Percentiles rank a stretch among this genome's conserved stretches.
phyloP scores from a whole-genome alignment of 2,113 vertebrate species.

The Vulpes ferrilata region DNA sequence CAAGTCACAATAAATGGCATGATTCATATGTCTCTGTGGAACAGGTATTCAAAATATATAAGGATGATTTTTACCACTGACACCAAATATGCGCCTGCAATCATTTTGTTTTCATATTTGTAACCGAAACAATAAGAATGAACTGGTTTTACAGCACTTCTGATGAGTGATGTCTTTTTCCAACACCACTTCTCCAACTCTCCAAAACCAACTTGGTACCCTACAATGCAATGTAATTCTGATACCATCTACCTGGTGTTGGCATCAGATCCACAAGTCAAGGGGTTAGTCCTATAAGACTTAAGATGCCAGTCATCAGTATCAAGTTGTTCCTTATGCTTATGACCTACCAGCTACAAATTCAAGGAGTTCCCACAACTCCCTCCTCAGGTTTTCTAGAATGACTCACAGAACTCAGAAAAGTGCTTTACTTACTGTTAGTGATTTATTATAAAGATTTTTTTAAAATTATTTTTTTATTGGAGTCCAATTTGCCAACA shows the following conservation, averaged over 20 bases:
- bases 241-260: neutral
- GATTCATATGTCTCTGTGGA: neutral
- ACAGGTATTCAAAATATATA: neutral
- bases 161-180: neutral
- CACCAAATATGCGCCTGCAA: fast-evolving
- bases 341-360: neutral
- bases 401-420: neutral
- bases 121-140: neutral
- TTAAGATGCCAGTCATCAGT: neutral
- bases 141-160: neutral
- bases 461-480: too few species aligned
- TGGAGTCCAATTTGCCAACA: too few species aligned
- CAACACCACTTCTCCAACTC: neutral
- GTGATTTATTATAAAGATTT: neutral
- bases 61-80: neutral
- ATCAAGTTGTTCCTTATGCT: neutral
- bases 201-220: neutral
- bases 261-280: neutral
- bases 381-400: neutral
- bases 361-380: neutral
- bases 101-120: neutral
- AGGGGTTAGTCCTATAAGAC: neutral
- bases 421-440: neutral
- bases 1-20: neutral
- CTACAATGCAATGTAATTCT: neutral